These are phyloP conservation scores for Drosophila leonis DNA, from an alignment of 2,888 invertebrate genomes.

Conservation along the genomic window DNA sequence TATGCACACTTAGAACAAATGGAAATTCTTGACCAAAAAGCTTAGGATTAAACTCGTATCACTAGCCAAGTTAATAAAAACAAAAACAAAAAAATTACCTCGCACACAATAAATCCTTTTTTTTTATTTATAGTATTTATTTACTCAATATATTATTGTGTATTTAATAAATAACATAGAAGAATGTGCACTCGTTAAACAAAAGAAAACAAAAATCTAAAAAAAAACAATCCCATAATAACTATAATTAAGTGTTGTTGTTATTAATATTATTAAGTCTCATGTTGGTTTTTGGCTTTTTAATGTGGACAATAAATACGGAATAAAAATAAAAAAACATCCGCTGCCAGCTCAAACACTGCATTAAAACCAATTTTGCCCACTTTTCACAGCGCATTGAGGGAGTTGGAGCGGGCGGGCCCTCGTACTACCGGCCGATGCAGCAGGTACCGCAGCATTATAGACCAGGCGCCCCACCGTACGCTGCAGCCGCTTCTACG, in stretches of 20 bases:
- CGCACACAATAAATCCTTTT: not conserved
- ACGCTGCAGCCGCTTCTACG: slow-evolving; percentile 70
- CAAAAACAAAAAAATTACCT: not conserved
- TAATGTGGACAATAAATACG: slow-evolving; percentile 44
- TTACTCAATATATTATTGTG: slow-evolving; percentile 7
- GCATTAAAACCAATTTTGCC: slow-evolving; percentile 1
- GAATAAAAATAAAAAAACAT: not conserved
- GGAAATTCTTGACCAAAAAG: slow-evolving; percentile 44
- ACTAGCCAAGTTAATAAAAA: slow-evolving; percentile 7
- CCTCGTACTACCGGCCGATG: slow-evolving; percentile 88
- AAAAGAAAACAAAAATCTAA: not conserved
- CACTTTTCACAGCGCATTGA: slow-evolving; percentile 88
- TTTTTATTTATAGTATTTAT: not conserved
- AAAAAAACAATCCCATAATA: not conserved
- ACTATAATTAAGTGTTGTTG: slow-evolving; percentile 39
- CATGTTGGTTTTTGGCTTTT: slow-evolving; percentile 27
- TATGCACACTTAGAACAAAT: slow-evolving; percentile 5
- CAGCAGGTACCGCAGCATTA: slow-evolving; percentile 86
- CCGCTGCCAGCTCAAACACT: slow-evolving; percentile 1
- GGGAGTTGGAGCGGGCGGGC: slow-evolving; percentile 85
- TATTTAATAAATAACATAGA: not conserved
- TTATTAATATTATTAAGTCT: slow-evolving; percentile 27
- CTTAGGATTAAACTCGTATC: slow-evolving; percentile 34
- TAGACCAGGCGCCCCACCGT: slow-evolving; percentile 84
- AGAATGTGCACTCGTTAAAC: slow-evolving; percentile 2